Conservation (phyloP, 2,888 invertebrate species). For the Phyllotreta striolata region DNA sequence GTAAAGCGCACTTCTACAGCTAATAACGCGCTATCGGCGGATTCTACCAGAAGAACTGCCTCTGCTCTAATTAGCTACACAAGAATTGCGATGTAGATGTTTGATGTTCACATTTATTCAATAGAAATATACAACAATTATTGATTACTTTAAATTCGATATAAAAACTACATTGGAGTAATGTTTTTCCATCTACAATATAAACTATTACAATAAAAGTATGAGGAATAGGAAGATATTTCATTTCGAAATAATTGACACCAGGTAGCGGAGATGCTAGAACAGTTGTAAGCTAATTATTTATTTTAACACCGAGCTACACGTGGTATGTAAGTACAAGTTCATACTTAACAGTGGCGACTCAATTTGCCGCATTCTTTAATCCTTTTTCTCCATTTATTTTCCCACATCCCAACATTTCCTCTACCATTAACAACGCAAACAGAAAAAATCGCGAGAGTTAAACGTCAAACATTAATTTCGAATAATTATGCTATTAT, state of each 20-base stretch:
- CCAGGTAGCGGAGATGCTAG: constrained; percentile 17
- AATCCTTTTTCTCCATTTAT: too few species aligned
- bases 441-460: too few species aligned
- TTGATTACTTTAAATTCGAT: too few species aligned
- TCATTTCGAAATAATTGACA: constrained; percentile 29
- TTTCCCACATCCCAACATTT: too few species aligned
- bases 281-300: constrained; percentile 28
- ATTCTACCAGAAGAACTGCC: constrained; percentile 20
- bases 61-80: constrained; percentile 28
- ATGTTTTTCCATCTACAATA: constrained; percentile 16
- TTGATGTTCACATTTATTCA: too few species aligned
- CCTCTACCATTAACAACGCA: too few species aligned
- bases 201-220: constrained; percentile 6
- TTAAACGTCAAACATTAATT: too few species aligned
- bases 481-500: too few species aligned
- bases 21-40: constrained; percentile 17
- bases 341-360: too few species aligned
- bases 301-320: constrained; percentile 22
- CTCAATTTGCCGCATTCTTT: too few species aligned
- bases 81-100: constrained; percentile 2
- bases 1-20: constrained; percentile 26
- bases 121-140: too few species aligned
- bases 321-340: background rate
- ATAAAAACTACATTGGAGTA: constrained; percentile 11
- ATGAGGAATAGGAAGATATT: constrained; percentile 17